Percentiles rank a stretch among this genome's conserved stretches.
Evolutionary conservation across 1,140 invertebrate species (phyloP).

Genomic region (Trichonephila clavata): DNA sequence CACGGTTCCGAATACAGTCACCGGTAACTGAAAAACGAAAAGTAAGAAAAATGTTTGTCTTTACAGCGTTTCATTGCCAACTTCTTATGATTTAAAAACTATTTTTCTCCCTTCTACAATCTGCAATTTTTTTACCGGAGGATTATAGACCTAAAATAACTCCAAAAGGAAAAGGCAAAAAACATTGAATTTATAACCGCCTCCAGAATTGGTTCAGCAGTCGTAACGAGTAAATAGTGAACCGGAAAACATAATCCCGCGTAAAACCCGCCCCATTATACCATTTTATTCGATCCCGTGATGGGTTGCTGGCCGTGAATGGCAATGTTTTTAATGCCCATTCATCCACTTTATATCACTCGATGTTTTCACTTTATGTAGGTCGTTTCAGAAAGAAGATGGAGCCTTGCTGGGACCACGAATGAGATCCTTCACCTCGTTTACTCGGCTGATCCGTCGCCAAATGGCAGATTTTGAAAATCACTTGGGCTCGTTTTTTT

Average conservation of each 20-base stretch:
- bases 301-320: conserved; percentile 19
- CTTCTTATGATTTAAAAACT: not conserved
- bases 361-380: conserved; percentile 3
- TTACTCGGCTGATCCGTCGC: not conserved
- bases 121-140: not conserved
- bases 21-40: too few relatives aligned
- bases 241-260: conserved; percentile 33
- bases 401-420: not conserved
- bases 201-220: conserved; percentile 29
- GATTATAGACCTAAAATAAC: too few relatives aligned
- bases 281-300: not conserved
- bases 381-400: not conserved
- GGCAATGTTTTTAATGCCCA: not conserved
- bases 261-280: conserved; percentile 16
- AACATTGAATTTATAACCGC: not conserved
- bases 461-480: conserved; percentile 11
- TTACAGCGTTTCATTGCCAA: not conserved
- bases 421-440: conserved; percentile 42
- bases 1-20: too few relatives aligned
- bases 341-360: conserved; percentile 3
- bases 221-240: not conserved
- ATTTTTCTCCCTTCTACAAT: not conserved
- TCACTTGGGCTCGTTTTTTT: not conserved
- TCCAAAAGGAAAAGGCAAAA: too few relatives aligned
- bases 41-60: not conserved